These are phyloP conservation scores for Aselliscus stoliczkanus DNA, from an alignment of 2,797 vertebrate species.

Conservation along the genomic window DNA sequence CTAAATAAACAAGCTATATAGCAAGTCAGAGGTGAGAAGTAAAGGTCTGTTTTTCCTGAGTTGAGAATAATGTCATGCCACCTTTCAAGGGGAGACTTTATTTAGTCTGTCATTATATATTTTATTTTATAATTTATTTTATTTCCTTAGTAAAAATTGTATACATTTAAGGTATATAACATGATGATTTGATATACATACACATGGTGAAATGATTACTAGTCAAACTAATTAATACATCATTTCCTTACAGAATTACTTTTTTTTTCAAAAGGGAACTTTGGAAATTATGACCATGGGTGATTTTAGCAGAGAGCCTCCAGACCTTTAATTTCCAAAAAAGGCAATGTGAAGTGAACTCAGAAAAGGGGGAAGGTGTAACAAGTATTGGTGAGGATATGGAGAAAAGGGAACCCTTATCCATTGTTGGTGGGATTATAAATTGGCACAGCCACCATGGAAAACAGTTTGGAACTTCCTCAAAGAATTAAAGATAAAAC, in stretches of 20 bases:
- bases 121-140: neutral
- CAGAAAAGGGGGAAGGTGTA: neutral
- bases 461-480: no score
- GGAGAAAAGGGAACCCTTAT: no score
- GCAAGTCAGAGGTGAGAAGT: neutral
- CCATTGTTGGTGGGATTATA: no score
- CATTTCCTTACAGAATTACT: neutral
- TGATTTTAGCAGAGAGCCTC: constrained; percentile 37
- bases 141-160: neutral
- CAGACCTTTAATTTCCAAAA: constrained; percentile 50
- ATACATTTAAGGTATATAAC: neutral
- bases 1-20: neutral
- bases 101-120: neutral
- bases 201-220: neutral
- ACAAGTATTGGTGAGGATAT: no score
- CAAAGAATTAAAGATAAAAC: no score
- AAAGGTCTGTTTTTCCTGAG: neutral
- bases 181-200: neutral
- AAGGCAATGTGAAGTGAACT: constrained; percentile 16
- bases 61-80: neutral
- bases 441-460: no score
- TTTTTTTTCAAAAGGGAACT: neutral
- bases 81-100: neutral
- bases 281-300: neutral
- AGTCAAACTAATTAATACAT: neutral